Percentiles rank a stretch among this genome's conserved stretches.
Conservation (phyloP, 2,888 invertebrate species). For the Drosophila neutralis region DNA sequence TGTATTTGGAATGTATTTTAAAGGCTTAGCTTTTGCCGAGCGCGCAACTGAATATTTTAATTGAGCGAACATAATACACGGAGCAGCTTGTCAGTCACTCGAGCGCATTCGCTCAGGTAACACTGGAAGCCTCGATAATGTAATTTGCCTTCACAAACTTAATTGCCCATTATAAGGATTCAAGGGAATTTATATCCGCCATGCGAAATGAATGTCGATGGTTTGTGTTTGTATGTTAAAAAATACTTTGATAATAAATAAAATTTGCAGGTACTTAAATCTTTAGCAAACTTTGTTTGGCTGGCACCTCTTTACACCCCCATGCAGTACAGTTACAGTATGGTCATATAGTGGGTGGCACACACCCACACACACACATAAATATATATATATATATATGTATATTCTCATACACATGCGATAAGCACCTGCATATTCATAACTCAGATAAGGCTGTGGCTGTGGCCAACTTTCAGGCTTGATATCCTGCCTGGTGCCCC, state of each 20-base stretch:
- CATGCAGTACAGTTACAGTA: neutral
- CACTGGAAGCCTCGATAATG: conserved; percentile 28
- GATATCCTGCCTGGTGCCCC: conserved; percentile 27
- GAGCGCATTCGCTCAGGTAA: conserved; percentile 6
- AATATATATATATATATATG: neutral
- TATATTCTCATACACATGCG: conserved; percentile 38
- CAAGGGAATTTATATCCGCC: neutral
- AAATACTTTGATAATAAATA: conserved; percentile 63
- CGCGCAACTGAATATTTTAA: conserved; percentile 52
- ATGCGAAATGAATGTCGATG: neutral
- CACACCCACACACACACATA: neutral
- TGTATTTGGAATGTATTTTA: conserved; percentile 21
- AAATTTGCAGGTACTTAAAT: conserved; percentile 68
- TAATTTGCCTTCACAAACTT: conserved; percentile 24
- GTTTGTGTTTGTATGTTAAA: conserved; percentile 7
- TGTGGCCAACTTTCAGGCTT: conserved; percentile 56
- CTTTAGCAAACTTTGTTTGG: conserved; percentile 39
- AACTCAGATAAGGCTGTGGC: conserved; percentile 70
- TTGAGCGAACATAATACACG: conserved; percentile 61
- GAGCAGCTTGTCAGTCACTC: neutral
- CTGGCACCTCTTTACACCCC: neutral
- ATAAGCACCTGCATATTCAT: conserved; percentile 81
- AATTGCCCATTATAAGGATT: conserved; percentile 23
- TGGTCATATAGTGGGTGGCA: neutral
- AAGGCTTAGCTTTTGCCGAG: conserved; percentile 25